These are phyloP conservation scores for Heterotis niloticus DNA, from an alignment of 2,113 vertebrate species.

Conservation along the genomic window DNA sequence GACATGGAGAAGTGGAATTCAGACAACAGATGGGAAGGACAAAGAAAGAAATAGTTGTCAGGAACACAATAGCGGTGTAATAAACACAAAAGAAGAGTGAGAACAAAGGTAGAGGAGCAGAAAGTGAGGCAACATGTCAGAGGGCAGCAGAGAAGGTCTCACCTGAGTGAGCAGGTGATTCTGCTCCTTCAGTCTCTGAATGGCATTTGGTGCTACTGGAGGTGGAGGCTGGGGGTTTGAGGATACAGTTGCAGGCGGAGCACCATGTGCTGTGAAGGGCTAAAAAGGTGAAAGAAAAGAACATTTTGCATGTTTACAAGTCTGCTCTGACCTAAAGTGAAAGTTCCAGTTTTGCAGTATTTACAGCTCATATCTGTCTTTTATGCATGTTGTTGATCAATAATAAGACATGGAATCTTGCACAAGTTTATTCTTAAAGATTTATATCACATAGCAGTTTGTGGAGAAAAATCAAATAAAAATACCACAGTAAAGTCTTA, in stretches of 20 bases:
- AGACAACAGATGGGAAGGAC: not conserved
- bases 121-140: not conserved
- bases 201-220: slow-evolving; percentile 70
- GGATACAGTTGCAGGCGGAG: slow-evolving; percentile 33
- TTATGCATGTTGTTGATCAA: too few species aligned
- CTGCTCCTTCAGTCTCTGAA: slow-evolving; percentile 89
- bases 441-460: too few species aligned
- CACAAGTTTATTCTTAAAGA: too few species aligned
- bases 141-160: slow-evolving; percentile 9
- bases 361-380: too few species aligned
- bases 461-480: too few species aligned
- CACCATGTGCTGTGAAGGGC: slow-evolving; percentile 48
- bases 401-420: too few species aligned
- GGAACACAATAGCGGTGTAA: not conserved
- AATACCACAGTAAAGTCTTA: too few species aligned
- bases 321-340: not conserved
- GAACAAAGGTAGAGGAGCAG: not conserved
- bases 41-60: not conserved
- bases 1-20: not conserved
- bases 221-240: slow-evolving; percentile 41
- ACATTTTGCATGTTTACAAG: not conserved
- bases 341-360: too few species aligned
- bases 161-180: slow-evolving; percentile 92
- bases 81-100: not conserved
- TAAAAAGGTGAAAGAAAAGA: slow-evolving; percentile 37